Evolutionary conservation across 2,797 vertebrate species (phyloP), one percentile per base, ranked within the genome.

Genomic region (Fundulus diaphanus): DNA sequence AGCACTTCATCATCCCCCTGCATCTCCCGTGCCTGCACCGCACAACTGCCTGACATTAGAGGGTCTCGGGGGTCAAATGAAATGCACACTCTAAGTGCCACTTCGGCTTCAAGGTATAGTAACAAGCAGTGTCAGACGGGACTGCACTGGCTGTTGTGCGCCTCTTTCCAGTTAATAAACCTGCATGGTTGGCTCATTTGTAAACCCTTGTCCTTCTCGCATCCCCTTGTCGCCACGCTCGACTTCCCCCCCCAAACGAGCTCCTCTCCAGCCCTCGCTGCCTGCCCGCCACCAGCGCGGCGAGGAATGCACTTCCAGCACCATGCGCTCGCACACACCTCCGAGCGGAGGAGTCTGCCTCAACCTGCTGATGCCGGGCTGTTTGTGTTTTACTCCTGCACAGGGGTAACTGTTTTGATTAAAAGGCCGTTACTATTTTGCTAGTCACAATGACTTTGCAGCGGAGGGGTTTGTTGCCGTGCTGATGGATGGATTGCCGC

Each of bases 351-450:
- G 87, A 90, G 82, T 93, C 83, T 92, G 93, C 86, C 90, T 88
- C 83, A 82, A 92, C 94, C 89, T 95, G 94, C 90, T 89, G 80
- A 90, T 88, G 81, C 37, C 31, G 81, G 92, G 76, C 78, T 90
- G 88, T 89, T 92, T 87, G 90, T 89, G 83, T 94, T 92, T 88
- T 82, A 86, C 83, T 90, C 85, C 87, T 81, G 80, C 84, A 75
- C 67, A 29, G 71, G 85, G 86, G 87, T 90, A 92, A 92, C 94
- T 95, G 94, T 95, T 95, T 93, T 95, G 92, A 94, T 94, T 92
- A 89, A 93, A 92, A 92, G 88, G 76, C 81, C 48, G 93, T 94
- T 94, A 94, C 94, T 95, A 90, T 95, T 94, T 93, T 94, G 90
- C 90, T 90, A 87, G 93, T 93, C 93, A 93, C 89, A 90, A 89